Percentiles rank a stretch among this genome's conserved stretches.
Conservation (phyloP, 2,113 vertebrate genomes). For the Bombycilla garrulus region DNA sequence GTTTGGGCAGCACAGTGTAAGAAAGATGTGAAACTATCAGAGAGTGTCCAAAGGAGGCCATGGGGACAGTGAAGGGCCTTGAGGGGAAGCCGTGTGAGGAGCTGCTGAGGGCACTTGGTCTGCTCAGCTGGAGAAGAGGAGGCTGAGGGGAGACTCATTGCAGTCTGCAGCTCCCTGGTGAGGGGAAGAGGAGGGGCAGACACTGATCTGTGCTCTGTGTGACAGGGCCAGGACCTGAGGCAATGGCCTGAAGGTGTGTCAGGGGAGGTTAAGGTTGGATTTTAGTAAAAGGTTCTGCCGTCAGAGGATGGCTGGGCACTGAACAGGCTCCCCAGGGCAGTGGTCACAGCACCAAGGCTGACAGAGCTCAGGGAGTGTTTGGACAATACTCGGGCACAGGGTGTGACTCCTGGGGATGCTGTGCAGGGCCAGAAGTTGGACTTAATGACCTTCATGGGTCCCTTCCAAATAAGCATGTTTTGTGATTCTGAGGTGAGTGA, state of each 20-base stretch:
- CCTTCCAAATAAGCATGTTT: background rate
- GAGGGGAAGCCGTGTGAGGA: background rate
- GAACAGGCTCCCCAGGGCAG: background rate
- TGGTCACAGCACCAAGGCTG: background rate
- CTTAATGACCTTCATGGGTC: background rate
- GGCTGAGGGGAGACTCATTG: background rate
- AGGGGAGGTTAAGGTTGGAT: background rate
- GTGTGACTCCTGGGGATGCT: background rate
- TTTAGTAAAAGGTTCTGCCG: background rate
- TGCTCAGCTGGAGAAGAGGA: background rate
- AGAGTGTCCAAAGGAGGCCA: background rate
- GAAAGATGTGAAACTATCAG: accelerated
- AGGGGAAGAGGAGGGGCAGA: background rate
- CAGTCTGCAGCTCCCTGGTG: background rate
- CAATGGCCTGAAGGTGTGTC: background rate
- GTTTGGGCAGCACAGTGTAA: background rate
- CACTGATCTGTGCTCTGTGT: background rate
- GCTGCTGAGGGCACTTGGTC: background rate
- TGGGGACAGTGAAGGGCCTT: background rate
- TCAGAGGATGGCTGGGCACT: background rate
- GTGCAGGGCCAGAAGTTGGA: background rate
- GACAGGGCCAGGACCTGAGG: background rate
- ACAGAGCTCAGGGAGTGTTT: accelerated
- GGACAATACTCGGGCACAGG: accelerated
- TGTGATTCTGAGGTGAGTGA: background rate